Percentiles rank a stretch among this genome's conserved stretches.
phyloP scores from a whole-genome alignment of 1,140 invertebrate species.

The Papilio glaucus region DNA sequence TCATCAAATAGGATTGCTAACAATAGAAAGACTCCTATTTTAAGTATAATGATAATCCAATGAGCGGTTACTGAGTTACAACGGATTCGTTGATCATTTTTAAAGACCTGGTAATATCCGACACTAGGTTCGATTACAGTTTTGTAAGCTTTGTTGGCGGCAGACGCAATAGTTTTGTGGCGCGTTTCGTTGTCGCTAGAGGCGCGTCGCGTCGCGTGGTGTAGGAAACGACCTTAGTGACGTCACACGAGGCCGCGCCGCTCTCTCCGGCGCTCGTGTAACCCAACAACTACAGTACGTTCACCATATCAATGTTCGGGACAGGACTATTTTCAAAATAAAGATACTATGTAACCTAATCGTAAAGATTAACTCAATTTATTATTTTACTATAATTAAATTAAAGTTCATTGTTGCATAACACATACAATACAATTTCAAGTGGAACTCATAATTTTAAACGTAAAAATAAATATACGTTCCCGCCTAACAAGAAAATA shows the following conservation, averaged over 20 bases:
- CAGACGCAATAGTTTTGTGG: constrained; percentile 4
- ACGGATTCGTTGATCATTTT: not conserved
- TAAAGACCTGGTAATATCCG: not conserved
- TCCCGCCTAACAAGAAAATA: too few relatives aligned
- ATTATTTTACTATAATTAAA: too few relatives aligned
- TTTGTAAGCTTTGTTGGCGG: constrained; percentile 11
- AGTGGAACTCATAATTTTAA: too few relatives aligned
- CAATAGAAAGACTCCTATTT: not conserved
- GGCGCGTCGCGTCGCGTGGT: constrained; percentile 34
- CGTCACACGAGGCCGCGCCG: constrained; percentile 71
- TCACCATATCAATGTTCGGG: not conserved
- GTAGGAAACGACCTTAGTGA: constrained; percentile 74
- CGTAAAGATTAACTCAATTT: too few relatives aligned
- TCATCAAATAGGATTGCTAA: too few relatives aligned
- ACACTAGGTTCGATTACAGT: constrained; percentile 12
- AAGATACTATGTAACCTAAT: not conserved
- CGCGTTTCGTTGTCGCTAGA: constrained; percentile 12
- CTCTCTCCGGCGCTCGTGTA: constrained; percentile 57
- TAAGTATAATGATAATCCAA: not conserved
- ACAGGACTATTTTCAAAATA: not conserved
- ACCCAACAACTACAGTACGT: constrained; percentile 7
- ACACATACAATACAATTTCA: too few relatives aligned
- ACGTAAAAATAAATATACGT: too few relatives aligned
- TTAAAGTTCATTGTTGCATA: too few relatives aligned
- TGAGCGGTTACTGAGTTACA: not conserved